phyloP scores from a whole-genome alignment of 2,888 invertebrate genomes.

The Volucella bombylans region DNA sequence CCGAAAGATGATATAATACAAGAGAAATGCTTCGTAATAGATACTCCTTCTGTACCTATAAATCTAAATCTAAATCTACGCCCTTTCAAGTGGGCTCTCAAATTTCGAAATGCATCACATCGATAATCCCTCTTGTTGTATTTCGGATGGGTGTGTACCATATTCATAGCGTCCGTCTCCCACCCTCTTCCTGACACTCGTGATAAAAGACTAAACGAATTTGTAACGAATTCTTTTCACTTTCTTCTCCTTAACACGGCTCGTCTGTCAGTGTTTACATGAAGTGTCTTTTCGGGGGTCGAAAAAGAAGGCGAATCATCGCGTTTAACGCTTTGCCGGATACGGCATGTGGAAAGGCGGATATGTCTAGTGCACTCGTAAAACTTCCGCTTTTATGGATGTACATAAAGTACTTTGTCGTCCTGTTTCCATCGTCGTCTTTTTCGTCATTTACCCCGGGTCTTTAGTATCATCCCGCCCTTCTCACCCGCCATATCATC shows the following conservation, averaged over 20 bases:
- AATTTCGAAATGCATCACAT: conserved; percentile 52
- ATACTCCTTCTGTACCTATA: conserved; percentile 3
- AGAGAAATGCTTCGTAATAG: conserved; percentile 27
- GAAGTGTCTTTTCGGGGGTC: conserved; percentile 14
- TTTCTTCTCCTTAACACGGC: neutral
- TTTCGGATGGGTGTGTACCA: no score
- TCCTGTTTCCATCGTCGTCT: neutral
- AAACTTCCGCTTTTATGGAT: conserved; percentile 71
- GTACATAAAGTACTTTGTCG: conserved; percentile 67
- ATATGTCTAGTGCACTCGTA: conserved; percentile 72
- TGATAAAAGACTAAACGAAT: conserved; percentile 37
- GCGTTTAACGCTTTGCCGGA: conserved; percentile 64
- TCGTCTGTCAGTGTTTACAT: neutral
- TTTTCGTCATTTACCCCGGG: neutral
- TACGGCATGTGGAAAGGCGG: conserved; percentile 65
- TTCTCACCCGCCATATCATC: neutral
- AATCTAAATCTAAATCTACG: conserved; percentile 18
- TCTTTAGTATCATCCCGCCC: conserved; percentile 13
- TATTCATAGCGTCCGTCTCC: neutral
- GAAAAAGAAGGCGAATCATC: conserved; percentile 31
- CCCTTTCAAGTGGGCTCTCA: conserved; percentile 54
- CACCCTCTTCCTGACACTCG: neutral
- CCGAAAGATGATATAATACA: neutral
- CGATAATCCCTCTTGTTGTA: conserved; percentile 40
- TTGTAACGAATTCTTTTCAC: conserved; percentile 41